Percentiles rank a stretch among this genome's conserved stretches.
Conservation (phyloP, 2,888 invertebrate species). For the Protodeltote pygarga region DNA sequence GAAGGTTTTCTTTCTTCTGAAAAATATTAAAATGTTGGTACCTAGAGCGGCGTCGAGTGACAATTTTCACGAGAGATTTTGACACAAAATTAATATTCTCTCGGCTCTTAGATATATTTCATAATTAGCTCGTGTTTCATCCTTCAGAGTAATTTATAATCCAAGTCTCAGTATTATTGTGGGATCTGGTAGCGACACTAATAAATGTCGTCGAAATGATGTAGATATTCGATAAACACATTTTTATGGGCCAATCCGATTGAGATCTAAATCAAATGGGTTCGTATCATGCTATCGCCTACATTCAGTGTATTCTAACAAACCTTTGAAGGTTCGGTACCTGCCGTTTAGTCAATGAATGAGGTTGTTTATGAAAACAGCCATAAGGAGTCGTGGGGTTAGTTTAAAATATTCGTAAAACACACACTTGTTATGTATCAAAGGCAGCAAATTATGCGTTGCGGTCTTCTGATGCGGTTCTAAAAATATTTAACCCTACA, state of each 20-base stretch:
- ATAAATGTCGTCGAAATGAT: constrained; percentile 32
- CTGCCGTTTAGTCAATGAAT: constrained; percentile 33
- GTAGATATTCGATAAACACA: constrained; percentile 42
- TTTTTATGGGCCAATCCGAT: constrained; percentile 37
- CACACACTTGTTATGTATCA: background rate
- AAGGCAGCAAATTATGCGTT: background rate
- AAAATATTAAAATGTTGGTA: constrained; percentile 16
- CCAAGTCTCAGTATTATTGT: constrained; percentile 14
- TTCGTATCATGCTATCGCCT: constrained; percentile 28
- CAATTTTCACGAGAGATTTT: constrained; percentile 16
- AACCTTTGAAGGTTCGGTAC: constrained; percentile 1
- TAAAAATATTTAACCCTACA: no score
- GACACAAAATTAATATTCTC: constrained; percentile 20
- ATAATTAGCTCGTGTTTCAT: constrained; percentile 29
- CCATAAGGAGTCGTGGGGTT: constrained; percentile 10
- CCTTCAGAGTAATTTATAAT: constrained; percentile 14
- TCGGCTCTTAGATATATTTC: constrained; percentile 15
- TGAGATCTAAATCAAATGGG: constrained; percentile 35
- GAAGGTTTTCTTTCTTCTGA: constrained; percentile 23
- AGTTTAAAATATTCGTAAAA: background rate
- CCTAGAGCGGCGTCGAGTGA: constrained; percentile 17
- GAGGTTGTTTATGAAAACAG: constrained; percentile 15
- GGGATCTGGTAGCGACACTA: constrained; percentile 17
- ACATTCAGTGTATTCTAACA: constrained; percentile 19
- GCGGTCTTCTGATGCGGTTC: no score